Base-by-base conservation (phyloP, 2,113 vertebrate genomes). In the Python bivittatus region DNA sequence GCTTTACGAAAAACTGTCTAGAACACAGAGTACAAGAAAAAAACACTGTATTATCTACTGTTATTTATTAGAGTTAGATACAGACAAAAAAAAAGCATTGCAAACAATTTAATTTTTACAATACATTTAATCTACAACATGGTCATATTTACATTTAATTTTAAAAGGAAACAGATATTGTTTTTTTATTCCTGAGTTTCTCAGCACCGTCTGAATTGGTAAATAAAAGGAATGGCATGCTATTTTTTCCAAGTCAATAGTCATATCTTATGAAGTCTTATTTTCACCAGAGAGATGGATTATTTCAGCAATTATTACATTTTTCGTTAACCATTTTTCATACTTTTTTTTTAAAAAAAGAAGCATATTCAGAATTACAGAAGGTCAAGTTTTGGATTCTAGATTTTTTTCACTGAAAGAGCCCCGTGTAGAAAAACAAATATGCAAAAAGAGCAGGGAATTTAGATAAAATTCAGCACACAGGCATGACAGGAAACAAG, bases 111-210 rank as follows among this genome's bases (percentile, higher is more conserved):
- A 89, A 94, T 94, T 96, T 44, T 90, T 54, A 92, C 38, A 91
- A 89, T 91, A 91, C 84, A 89, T 42, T 52, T 88, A 48, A 58
- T 68, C 33, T 94, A 90, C 95, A 97, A 95, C 94, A 93, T 92
- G 56, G 95, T 93, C 0, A 0, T 93, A 94, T 96, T 96, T 95
- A 97, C 93, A 96, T 93, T 96, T 95, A 57, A 95, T 92, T 92
- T 95, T 97, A 97, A 97, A 96, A 96, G 96, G 17, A 96, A 96
- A 96, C 42, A 95, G 88, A 89, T 94, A 90, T 10, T 91, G 79
- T 2, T 52, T 93, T 93, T 92, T 95, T 95, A 93, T 95, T 97
- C 96, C 96, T 95, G 95, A 97, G 94, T 94, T 95, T 95, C 93
- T 94, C 92, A 96, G 94, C 94, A 95, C 95, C 89, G 95, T 58